A percentile compares a stretch with the other conserved stretches of the same genome.
Evolutionary conservation across 2,888 invertebrate species (phyloP).

Genomic region (Apodemia mormo): DNA sequence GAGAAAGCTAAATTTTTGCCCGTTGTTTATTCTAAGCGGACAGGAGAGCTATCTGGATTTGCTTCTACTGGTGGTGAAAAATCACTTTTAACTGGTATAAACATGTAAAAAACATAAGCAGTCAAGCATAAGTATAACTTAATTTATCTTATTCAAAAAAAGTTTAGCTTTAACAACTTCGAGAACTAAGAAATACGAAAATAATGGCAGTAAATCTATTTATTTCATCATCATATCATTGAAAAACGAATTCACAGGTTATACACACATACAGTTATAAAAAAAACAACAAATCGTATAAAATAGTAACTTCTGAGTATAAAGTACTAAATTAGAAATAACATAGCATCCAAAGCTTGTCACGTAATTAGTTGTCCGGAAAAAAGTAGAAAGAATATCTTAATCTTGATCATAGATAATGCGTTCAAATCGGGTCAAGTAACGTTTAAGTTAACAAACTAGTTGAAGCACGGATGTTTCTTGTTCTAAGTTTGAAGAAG

Average conservation of each 20-base stretch:
- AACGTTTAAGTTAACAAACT: constrained; percentile 69
- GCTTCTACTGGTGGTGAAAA: too few species aligned
- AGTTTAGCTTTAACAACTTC: too few species aligned
- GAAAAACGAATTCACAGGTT: not conserved
- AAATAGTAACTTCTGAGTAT: constrained; percentile 27
- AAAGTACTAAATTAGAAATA: constrained; percentile 20
- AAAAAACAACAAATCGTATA: constrained; percentile 4
- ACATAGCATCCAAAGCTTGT: constrained; percentile 1
- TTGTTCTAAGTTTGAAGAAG: constrained; percentile 28
- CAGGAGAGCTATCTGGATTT: too few species aligned
- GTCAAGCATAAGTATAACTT: too few species aligned
- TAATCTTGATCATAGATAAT: constrained; percentile 67
- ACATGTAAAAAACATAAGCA: too few species aligned
- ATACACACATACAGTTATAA: not conserved
- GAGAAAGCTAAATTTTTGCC: too few species aligned
- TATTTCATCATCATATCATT: not conserved
- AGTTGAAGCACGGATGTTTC: constrained; percentile 63
- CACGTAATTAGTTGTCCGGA: constrained; percentile 22
- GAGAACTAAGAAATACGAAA: not conserved
- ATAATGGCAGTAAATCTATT: not conserved
- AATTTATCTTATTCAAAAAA: too few species aligned
- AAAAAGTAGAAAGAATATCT: constrained; percentile 53
- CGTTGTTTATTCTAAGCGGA: too few species aligned
- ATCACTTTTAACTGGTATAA: too few species aligned
- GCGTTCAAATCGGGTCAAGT: constrained; percentile 72